Evolutionary conservation across 2,888 invertebrate genomes (phyloP).

Genomic region (Caenorhabditis sulstoni): DNA sequence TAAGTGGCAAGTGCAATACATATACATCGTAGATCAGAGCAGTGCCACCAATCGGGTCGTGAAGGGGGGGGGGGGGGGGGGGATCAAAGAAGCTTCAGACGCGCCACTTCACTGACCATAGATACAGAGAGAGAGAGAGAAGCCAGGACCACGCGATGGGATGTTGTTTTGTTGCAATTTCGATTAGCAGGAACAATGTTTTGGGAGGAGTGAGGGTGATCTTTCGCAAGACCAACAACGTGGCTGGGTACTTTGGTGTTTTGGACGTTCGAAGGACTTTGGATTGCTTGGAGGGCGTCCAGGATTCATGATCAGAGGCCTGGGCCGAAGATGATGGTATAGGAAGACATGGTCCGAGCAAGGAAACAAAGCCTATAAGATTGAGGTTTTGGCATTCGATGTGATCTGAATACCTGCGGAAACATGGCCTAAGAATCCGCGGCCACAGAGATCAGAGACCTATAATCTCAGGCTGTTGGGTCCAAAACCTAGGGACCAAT

Average conservation of each 20-base stretch:
- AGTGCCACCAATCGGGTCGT: conserved; percentile 1
- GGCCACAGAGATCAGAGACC: too few species aligned
- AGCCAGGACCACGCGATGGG: conserved; percentile 16
- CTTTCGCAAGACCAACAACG: conserved; percentile 38
- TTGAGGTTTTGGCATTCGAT: too few species aligned
- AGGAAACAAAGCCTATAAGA: too few species aligned
- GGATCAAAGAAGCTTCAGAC: conserved; percentile 53
- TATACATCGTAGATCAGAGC: conserved; percentile 20
- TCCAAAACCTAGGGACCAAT: too few species aligned
- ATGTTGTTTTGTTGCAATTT: conserved; percentile 18
- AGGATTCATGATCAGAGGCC: too few species aligned
- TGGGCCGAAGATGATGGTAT: too few species aligned
- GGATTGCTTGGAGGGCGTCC: background rate
- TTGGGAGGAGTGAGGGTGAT: conserved; percentile 1
- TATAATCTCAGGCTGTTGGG: too few species aligned
- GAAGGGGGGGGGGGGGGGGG: too few species aligned
- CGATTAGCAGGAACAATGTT: too few species aligned
- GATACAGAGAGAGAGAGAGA: background rate
- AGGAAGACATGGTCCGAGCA: too few species aligned
- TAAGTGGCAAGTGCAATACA: background rate
- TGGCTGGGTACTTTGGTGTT: conserved; percentile 36
- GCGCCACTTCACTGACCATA: conserved; percentile 44
- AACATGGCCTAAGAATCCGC: too few species aligned
- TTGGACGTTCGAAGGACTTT: background rate
- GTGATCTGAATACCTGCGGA: too few species aligned